A percentile compares a stretch with the other conserved stretches of the same genome.
These are phyloP conservation scores for Hycleus phaleratus DNA, from an alignment of 1,140 invertebrate genomes.

Conservation along the genomic window DNA sequence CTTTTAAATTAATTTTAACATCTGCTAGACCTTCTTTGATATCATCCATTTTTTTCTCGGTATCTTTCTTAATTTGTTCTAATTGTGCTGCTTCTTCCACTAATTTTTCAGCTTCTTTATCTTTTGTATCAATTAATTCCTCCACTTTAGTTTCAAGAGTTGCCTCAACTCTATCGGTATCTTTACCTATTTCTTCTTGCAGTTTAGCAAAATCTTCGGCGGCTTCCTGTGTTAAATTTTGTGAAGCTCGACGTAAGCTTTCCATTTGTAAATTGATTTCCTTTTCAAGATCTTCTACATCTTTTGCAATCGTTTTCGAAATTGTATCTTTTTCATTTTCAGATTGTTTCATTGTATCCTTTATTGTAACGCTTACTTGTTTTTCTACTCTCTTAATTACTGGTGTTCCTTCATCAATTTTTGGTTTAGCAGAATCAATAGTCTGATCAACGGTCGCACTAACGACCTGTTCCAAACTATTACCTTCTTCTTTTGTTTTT, in stretches of 20 bases:
- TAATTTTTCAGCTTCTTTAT: too few relatives aligned
- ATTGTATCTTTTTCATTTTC: background rate
- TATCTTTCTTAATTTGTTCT: too few relatives aligned
- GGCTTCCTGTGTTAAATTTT: too few relatives aligned
- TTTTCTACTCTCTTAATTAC: background rate
- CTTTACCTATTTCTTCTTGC: background rate
- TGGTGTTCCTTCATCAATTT: background rate
- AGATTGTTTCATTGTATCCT: background rate
- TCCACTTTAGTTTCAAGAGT: background rate
- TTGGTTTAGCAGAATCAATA: background rate
- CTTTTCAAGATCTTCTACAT: background rate
- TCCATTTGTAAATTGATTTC: too few relatives aligned
- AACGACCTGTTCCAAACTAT: background rate
- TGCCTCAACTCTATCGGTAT: background rate
- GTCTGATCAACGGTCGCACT: too few relatives aligned
- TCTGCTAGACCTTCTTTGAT: background rate
- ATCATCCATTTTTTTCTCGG: conserved; percentile 2
- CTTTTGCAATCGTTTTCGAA: background rate
- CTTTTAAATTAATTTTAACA: background rate
- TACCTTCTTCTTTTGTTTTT: background rate
- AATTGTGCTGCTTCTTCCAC: too few relatives aligned
- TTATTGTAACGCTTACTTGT: background rate
- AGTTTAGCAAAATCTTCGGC: too few relatives aligned
- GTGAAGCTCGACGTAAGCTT: too few relatives aligned
- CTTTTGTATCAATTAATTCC: too few relatives aligned